Conservation (phyloP, 2,113 vertebrate species). For the Ramphastos sulfuratus region DNA sequence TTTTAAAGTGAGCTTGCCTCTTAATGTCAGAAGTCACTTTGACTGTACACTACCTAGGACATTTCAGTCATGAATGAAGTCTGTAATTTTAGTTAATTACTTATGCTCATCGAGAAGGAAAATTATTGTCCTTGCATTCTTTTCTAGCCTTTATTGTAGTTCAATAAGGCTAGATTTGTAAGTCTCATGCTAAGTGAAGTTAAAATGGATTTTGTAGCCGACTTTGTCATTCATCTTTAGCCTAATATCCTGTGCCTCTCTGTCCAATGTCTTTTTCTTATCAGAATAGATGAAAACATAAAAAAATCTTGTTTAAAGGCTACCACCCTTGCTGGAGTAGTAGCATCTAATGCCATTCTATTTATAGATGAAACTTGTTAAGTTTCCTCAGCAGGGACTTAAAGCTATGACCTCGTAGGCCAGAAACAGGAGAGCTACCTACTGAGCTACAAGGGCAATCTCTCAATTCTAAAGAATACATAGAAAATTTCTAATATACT, state of each 20-base stretch:
- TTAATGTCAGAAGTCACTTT: neutral
- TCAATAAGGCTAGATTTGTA: neutral
- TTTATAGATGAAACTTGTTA: constrained; percentile 71
- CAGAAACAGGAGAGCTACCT: constrained; percentile 68
- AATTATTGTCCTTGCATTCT: neutral
- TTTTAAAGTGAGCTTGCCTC: neutral
- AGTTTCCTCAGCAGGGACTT: constrained; percentile 68
- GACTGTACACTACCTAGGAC: neutral
- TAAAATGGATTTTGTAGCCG: neutral
- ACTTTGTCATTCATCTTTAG: neutral
- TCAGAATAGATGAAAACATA: constrained; percentile 19
- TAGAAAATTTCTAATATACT: constrained; percentile 57
- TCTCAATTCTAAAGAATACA: constrained; percentile 60
- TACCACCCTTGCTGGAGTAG: constrained; percentile 48
- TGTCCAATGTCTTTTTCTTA: neutral
- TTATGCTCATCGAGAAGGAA: neutral
- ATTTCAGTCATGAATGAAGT: neutral
- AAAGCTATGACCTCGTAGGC: constrained; percentile 53
- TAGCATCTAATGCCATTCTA: constrained; percentile 53
- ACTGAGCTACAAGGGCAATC: constrained; percentile 65
- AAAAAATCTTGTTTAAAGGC: constrained; percentile 48
- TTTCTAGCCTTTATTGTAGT: neutral
- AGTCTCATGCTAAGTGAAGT: neutral
- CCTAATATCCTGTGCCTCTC: neutral
- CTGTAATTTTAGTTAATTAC: neutral